Conservation (phyloP, 2,797 vertebrate genomes). For the Anabacerthia variegaticeps region DNA sequence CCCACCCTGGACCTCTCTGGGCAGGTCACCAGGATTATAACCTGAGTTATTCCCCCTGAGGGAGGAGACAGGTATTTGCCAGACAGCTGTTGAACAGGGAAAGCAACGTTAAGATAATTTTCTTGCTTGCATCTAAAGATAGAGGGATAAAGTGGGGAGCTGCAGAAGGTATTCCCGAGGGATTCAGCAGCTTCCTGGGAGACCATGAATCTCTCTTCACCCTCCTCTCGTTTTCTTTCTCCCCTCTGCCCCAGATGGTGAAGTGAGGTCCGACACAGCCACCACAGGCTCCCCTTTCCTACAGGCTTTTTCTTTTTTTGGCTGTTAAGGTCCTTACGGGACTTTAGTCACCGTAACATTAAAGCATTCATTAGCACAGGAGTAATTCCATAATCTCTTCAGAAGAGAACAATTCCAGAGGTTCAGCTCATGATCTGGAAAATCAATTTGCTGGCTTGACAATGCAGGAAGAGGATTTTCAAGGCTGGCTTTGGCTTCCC, state of each 20-base stretch:
- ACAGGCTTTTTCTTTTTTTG: neutral
- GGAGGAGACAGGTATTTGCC: neutral
- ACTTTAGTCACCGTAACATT: neutral
- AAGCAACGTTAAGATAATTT: neutral
- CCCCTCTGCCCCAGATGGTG: neutral
- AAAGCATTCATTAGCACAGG: slow-evolving; percentile 46
- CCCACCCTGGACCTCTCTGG: neutral
- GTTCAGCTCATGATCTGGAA: slow-evolving; percentile 46
- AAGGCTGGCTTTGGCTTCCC: neutral
- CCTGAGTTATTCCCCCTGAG: neutral
- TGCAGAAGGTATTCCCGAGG: neutral
- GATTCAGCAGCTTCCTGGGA: neutral
- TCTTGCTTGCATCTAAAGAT: neutral
- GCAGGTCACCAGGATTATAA: neutral
- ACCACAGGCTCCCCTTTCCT: neutral
- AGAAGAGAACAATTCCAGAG: slow-evolving; percentile 27
- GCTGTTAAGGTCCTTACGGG: neutral
- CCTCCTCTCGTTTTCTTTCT: neutral
- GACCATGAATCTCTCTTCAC: neutral
- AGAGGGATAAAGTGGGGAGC: neutral
- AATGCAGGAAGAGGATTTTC: slow-evolving; percentile 1
- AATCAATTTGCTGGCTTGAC: slow-evolving; percentile 52
- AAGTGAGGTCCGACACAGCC: neutral
- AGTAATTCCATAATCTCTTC: slow-evolving; percentile 68
- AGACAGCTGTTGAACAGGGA: neutral